A percentile compares a stretch with the other conserved stretches of the same genome.
phyloP scores from a whole-genome alignment of 2,797 vertebrate species.

The Hydrocynus forskahlii region DNA sequence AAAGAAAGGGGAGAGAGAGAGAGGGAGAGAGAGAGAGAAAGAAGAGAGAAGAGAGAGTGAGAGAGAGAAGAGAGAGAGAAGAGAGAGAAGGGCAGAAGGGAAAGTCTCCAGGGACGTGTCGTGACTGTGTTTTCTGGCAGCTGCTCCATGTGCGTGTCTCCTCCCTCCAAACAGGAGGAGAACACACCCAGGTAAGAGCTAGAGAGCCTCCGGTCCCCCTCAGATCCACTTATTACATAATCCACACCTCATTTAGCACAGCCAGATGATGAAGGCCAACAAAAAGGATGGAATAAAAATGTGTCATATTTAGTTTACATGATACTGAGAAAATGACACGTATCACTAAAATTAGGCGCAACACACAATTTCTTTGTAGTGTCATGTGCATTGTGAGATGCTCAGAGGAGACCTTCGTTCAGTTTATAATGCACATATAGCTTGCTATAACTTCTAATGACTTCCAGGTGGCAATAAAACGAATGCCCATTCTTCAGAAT shows the following conservation, averaged over 20 bases:
- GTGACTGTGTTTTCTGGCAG: slow-evolving; percentile 58
- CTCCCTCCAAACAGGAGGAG: slow-evolving; percentile 50
- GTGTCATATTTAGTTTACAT: background rate
- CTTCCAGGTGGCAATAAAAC: background rate
- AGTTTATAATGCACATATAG: background rate
- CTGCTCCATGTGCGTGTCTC: slow-evolving; percentile 51
- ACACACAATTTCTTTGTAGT: background rate
- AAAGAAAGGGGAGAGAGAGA: slow-evolving; percentile 19
- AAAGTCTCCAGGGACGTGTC: slow-evolving; percentile 53
- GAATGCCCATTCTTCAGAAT: background rate
- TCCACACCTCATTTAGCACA: slow-evolving; percentile 33
- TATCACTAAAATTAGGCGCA: background rate
- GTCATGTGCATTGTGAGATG: background rate
- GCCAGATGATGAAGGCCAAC: slow-evolving; percentile 14
- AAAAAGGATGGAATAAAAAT: background rate
- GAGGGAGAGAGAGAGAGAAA: background rate
- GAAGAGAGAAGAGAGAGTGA: background rate
- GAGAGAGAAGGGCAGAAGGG: slow-evolving; percentile 37
- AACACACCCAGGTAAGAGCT: slow-evolving; percentile 50
- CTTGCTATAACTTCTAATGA: no score
- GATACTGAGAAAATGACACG: background rate
- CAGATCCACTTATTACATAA: slow-evolving; percentile 51
- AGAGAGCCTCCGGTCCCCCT: slow-evolving; percentile 27
- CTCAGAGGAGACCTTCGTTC: background rate
- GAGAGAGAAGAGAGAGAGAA: slow-evolving; percentile 30